Evolutionary conservation across 1,140 invertebrate genomes (phyloP).

Genomic region (Aplysia californica): DNA sequence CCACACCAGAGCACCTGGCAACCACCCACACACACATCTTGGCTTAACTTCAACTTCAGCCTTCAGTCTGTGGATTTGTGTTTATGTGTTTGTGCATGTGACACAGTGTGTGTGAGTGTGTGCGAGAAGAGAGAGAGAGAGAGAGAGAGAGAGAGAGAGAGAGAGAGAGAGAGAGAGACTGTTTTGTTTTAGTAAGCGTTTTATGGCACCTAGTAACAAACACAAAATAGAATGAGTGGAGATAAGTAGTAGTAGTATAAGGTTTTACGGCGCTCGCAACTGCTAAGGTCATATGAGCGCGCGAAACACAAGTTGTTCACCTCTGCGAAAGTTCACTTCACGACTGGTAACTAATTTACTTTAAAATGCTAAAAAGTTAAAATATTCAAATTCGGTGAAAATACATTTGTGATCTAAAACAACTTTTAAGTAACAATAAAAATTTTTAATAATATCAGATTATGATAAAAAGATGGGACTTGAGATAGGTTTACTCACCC

Average conservation of each 20-base stretch:
- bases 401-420: no score
- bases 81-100: background rate
- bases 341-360: no score
- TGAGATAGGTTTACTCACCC: no score
- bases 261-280: no score
- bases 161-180: conserved; percentile 2
- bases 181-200: background rate
- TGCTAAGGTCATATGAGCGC: no score
- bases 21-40: background rate
- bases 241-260: background rate
- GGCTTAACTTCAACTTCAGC: background rate
- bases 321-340: no score
- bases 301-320: background rate
- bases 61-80: background rate
- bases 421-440: no score
- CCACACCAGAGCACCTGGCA: no score
- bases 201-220: background rate
- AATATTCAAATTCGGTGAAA: no score
- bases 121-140: background rate
- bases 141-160: conserved; percentile 11
- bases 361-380: no score
- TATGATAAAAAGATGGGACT: no score
- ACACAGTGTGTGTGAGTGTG: background rate
- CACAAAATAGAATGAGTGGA: conserved; percentile 1
- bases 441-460: background rate